A percentile compares a stretch with the other conserved stretches of the same genome.
These are phyloP conservation scores for Motacilla tschutschensis DNA, from an alignment of 2,113 vertebrate species.

Conservation along the genomic window DNA sequence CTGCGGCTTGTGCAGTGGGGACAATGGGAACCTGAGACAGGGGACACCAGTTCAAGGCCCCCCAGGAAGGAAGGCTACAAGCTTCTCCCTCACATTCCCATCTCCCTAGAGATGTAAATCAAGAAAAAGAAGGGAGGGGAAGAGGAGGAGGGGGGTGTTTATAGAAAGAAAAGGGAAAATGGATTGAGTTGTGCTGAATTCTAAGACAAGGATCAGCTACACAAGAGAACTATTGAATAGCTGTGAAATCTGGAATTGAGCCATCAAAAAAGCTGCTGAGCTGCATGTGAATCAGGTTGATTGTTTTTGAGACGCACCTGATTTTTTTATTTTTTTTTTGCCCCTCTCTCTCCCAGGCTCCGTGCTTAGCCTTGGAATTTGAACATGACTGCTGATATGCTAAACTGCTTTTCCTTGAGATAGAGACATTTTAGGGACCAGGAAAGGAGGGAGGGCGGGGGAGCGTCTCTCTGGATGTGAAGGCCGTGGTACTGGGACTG, in stretches of 20 bases:
- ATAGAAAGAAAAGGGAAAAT: constrained; percentile 69
- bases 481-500: background rate
- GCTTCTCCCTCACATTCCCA: constrained; percentile 69
- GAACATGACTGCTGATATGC: constrained; percentile 51
- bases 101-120: constrained; percentile 77
- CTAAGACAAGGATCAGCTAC: constrained; percentile 72
- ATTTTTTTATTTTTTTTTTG: constrained; percentile 1
- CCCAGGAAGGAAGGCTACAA: constrained; percentile 68
- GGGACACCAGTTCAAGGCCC: constrained; percentile 69
- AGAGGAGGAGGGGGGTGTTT: constrained; percentile 60
- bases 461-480: background rate
- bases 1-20: constrained; percentile 9
- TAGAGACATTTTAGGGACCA: constrained; percentile 15
- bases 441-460: background rate
- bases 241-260: constrained; percentile 76
- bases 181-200: constrained; percentile 76
- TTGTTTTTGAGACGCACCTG: constrained; percentile 68
- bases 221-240: constrained; percentile 75
- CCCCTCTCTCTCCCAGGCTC: background rate
- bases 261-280: constrained; percentile 70
- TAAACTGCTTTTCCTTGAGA: constrained; percentile 18
- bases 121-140: constrained; percentile 65
- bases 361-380: constrained; percentile 60
- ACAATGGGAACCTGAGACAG: constrained; percentile 71
- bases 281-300: constrained; percentile 66